Conservation (phyloP, 1,140 invertebrate species). For the Zaprionus gabonicus region DNA sequence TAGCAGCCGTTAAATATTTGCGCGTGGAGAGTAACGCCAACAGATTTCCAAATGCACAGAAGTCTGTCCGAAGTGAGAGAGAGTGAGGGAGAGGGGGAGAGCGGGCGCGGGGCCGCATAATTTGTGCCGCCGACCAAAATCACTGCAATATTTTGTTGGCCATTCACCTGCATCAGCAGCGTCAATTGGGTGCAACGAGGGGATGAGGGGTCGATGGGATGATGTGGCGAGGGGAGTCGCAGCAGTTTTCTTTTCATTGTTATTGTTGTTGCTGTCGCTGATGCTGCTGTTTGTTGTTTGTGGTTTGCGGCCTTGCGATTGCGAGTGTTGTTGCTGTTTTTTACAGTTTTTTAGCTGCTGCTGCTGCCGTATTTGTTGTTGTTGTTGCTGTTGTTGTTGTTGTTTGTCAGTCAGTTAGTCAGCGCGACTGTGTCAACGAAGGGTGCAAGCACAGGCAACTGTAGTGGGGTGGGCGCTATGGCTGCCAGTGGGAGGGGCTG, state of each 20-base stretch:
- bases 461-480: background rate
- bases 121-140: constrained; percentile 68
- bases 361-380: background rate
- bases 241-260: constrained; percentile 32
- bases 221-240: background rate
- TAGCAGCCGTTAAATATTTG: constrained; percentile 81
- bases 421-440: constrained; percentile 12
- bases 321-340: constrained; percentile 9
- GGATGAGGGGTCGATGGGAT: background rate
- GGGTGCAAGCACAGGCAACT: background rate
- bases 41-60: constrained; percentile 64
- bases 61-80: background rate
- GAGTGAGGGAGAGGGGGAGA: background rate
- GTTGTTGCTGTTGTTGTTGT: constrained; percentile 11
- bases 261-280: constrained; percentile 21
- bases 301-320: constrained; percentile 23
- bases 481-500: background rate
- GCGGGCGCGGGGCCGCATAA: constrained; percentile 51
- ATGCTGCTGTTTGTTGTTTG: constrained; percentile 22
- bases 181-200: constrained; percentile 6
- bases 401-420: constrained; percentile 35
- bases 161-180: constrained; percentile 44
- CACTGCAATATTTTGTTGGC: constrained; percentile 79
- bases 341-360: background rate
- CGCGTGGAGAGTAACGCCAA: constrained; percentile 62